These are phyloP conservation scores for Melanargia galathea DNA, from an alignment of 2,888 invertebrate genomes.

Conservation along the genomic window DNA sequence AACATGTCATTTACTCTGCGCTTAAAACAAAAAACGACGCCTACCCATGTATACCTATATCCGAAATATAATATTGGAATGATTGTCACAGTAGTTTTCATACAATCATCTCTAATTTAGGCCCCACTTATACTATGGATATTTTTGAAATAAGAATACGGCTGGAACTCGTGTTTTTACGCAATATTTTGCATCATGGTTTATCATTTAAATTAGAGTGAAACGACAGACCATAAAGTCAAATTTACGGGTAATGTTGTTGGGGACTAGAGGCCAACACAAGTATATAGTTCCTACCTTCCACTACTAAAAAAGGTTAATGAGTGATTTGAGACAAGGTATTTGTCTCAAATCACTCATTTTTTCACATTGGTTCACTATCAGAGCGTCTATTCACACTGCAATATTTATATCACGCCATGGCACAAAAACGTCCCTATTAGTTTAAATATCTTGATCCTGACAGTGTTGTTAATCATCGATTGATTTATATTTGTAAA, in stretches of 20 bases:
- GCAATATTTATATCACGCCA: background rate
- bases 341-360: too few relatives aligned
- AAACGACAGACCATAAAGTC: background rate
- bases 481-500: constrained; percentile 33
- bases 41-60: background rate
- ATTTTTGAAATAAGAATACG: background rate
- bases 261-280: background rate
- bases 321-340: background rate
- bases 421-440: constrained; percentile 2
- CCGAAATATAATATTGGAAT: background rate
- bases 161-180: background rate
- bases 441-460: constrained; percentile 43
- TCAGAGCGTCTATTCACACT: background rate
- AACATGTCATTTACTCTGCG: too few relatives aligned
- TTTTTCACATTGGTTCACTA: background rate
- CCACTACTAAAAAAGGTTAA: background rate
- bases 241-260: background rate
- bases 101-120: background rate
- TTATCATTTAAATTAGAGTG: too few relatives aligned
- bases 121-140: background rate
- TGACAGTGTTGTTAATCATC: constrained; percentile 34
- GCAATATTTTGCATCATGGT: background rate
- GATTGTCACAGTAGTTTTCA: background rate
- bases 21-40: too few relatives aligned
- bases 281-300: background rate